phyloP scores from a whole-genome alignment of 1,140 invertebrate species.

The Neodiprion pinetum region DNA sequence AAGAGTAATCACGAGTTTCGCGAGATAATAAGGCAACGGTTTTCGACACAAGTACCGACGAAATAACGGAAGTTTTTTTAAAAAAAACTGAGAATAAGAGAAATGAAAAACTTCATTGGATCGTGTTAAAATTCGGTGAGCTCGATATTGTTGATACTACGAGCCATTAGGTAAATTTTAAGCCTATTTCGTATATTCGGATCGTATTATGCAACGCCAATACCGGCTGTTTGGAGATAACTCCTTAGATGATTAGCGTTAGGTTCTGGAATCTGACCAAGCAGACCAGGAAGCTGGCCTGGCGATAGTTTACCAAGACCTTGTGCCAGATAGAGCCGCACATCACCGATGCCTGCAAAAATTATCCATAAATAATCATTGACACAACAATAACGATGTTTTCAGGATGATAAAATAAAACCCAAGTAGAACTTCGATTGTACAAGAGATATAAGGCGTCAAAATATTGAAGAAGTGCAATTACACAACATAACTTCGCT shows the following conservation, averaged over 20 bases:
- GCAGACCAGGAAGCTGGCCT: constrained; percentile 66
- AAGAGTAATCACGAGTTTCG: not conserved
- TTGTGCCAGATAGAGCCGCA: constrained; percentile 75
- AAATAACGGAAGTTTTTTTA: no score
- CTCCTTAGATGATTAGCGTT: constrained; percentile 53
- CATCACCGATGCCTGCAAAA: constrained; percentile 68
- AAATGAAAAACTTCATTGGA: no score
- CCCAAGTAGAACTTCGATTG: not conserved
- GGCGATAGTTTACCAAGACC: constrained; percentile 70
- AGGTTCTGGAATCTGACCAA: constrained; percentile 61
- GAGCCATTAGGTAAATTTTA: constrained; percentile 48
- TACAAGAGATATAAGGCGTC: not conserved
- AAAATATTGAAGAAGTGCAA: not conserved
- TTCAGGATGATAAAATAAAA: not conserved
- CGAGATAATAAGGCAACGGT: not conserved
- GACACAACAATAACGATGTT: not conserved
- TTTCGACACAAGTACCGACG: no score
- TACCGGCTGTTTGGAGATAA: constrained; percentile 56
- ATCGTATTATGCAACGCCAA: constrained; percentile 53
- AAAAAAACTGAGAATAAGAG: no score
- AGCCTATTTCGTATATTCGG: constrained; percentile 45
- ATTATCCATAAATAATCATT: not conserved
- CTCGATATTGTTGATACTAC: constrained; percentile 51
- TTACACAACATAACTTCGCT: no score
- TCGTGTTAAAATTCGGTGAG: constrained; percentile 41